Evolutionary conservation across 1,140 invertebrate species (phyloP).

Genomic region (Listronotus bonariensis): DNA sequence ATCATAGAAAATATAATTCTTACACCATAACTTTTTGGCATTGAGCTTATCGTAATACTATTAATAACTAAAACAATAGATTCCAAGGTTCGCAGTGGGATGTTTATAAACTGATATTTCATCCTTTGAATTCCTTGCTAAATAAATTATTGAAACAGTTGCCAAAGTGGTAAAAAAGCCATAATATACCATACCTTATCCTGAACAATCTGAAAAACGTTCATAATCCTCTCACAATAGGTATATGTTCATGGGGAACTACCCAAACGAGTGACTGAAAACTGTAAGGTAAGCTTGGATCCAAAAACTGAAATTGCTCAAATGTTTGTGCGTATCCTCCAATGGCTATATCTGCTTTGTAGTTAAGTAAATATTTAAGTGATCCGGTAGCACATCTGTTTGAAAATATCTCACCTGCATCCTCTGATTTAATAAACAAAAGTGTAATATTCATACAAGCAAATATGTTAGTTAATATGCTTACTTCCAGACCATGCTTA

Average conservation of each 20-base stretch:
- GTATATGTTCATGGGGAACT: conserved; percentile 22
- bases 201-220: conserved; percentile 14
- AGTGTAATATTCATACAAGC: conserved; percentile 24
- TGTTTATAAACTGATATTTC: conserved; percentile 16
- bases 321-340: conserved; percentile 23
- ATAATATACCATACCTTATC: conserved; percentile 20
- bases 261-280: conserved; percentile 19
- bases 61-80: background rate
- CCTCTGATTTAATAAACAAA: conserved; percentile 13
- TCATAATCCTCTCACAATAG: background rate
- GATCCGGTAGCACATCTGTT: conserved; percentile 19
- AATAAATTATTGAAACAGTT: background rate
- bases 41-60: conserved; percentile 4
- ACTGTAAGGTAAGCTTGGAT: conserved; percentile 17
- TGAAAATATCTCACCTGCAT: conserved; percentile 5
- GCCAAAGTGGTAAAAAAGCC: background rate
- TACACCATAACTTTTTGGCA: conserved; percentile 15
- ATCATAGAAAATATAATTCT: conserved; percentile 20
- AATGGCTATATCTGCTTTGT: conserved; percentile 12
- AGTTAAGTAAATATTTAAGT: conserved; percentile 6
- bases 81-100: background rate
- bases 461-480: conserved; percentile 26
- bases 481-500: conserved; percentile 26
- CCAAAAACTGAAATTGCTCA: conserved; percentile 10
- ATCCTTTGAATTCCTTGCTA: background rate